Evolutionary conservation across 1,140 invertebrate genomes (phyloP).

Genomic region (Mercenaria mercenaria): DNA sequence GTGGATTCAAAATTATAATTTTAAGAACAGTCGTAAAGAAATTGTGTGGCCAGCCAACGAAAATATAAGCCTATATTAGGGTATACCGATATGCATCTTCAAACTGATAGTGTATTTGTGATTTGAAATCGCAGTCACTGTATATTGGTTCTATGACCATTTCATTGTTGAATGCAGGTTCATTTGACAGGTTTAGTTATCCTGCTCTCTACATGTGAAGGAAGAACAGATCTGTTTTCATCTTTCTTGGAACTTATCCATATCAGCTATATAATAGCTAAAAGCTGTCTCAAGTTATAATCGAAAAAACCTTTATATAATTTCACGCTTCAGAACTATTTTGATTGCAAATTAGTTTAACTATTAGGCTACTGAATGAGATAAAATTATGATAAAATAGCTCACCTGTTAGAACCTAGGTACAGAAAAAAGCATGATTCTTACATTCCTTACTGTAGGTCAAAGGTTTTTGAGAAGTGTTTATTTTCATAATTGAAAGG

Average conservation of each 20-base stretch:
- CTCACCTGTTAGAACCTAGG: constrained; percentile 10
- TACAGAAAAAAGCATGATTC: not conserved
- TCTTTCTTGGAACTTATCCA: not conserved
- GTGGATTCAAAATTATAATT: no score
- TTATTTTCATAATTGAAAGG: no score
- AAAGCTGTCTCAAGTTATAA: not conserved
- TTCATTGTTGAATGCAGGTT: no score
- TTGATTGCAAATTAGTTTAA: constrained; percentile 29
- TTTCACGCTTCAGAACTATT: not conserved
- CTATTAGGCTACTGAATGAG: constrained; percentile 26
- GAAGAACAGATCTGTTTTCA: constrained; percentile 2
- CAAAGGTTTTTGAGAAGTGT: no score
- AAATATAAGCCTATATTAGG: no score
- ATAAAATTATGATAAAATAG: not conserved
- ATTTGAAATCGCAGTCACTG: no score
- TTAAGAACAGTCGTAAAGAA: no score
- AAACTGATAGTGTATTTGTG: no score
- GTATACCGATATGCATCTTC: no score
- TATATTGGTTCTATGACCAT: no score
- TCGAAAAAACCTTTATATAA: constrained; percentile 15
- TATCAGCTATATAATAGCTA: not conserved
- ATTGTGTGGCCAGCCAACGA: no score
- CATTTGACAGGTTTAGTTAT: not conserved
- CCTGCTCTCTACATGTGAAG: not conserved
- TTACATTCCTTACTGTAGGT: no score